These are phyloP conservation scores for Hoplodrina blanda DNA, from an alignment of 2,888 invertebrate species.

Conservation along the genomic window DNA sequence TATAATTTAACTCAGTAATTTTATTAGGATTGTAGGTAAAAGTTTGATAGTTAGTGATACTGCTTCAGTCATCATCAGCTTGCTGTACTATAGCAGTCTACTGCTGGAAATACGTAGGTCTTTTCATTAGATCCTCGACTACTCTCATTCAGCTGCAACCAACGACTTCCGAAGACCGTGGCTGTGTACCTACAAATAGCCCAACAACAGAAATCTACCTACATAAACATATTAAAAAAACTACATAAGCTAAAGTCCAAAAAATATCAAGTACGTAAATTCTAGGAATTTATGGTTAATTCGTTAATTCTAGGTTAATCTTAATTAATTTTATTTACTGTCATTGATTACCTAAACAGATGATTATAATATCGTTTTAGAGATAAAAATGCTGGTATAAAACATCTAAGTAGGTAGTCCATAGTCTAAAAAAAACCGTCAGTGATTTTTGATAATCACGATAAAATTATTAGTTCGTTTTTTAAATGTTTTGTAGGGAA, in stretches of 20 bases:
- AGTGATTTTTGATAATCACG: background rate
- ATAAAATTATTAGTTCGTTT: background rate
- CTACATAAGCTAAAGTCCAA: too few relatives aligned
- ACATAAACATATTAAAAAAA: too few relatives aligned
- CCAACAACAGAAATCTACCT: background rate
- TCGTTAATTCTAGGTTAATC: conserved; percentile 15
- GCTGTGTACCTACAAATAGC: background rate
- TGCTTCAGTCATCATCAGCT: too few relatives aligned
- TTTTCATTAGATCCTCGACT: background rate
- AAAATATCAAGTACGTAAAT: background rate
- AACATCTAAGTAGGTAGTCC: background rate
- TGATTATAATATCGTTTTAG: background rate
- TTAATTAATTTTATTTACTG: conserved; percentile 49
- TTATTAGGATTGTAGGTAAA: too few relatives aligned
- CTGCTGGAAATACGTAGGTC: too few relatives aligned
- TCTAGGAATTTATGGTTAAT: conserved; percentile 14
- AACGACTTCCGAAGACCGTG: background rate
- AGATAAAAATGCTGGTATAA: background rate
- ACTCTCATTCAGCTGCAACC: background rate
- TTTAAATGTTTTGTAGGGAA: too few relatives aligned
- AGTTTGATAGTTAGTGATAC: too few relatives aligned
- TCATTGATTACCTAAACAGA: conserved; percentile 27
- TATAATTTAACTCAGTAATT: too few relatives aligned
- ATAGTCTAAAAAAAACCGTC: background rate
- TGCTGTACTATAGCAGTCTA: too few relatives aligned